Base-by-base conservation (phyloP, 1,140 invertebrate species). In the Medauroidea extradentata region DNA sequence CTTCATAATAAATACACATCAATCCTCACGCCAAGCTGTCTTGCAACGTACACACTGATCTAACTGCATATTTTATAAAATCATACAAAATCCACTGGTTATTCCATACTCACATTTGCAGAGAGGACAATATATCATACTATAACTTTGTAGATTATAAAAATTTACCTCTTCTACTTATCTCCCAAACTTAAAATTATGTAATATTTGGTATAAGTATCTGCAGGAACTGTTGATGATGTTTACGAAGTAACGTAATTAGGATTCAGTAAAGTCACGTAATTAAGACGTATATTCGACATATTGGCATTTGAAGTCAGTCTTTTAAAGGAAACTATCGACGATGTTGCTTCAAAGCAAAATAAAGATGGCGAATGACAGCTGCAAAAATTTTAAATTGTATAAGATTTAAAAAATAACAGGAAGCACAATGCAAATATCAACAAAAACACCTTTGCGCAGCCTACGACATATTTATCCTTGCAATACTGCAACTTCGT, bases 281-380 rank as follows among this genome's bases (percentile, higher is more conserved):
- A 60, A 60, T 34, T 34, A 4, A 60, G 52, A 61, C 54, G 54
- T 57, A 61, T 61, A 61, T 38, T 18, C 38, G 60, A 55, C 23
- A 61, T 55, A 61, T 61, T 61, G 60, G 60, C 60, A 61, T 61
- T 61, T 51, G 60, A 57, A 61, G 60, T 61, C 60, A 61, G 60
- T 61, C 60, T 61, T 61, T 46, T 61, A 61, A 56, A 61, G 46
- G 53, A 60, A 60, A 56, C 38, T 21, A 56, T 53, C 21, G 34
- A 27, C 24, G 24, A 27, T 29, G 19, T 34, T 34, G 29, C 29
- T 34, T 34, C 29, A 34, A 34, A 34, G 29, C 29, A 34, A 34
- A 34, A 34, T 34, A 34, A 34, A 34, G 29, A 34, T 34, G 29
- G 29, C 29, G 4, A 34, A 34, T 11, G 11, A 4, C 29, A 34